Percentiles rank a stretch among this genome's conserved stretches.
These are phyloP conservation scores for Cyclopterus lumpus DNA, from an alignment of 2,797 vertebrate genomes.

Conservation along the genomic window DNA sequence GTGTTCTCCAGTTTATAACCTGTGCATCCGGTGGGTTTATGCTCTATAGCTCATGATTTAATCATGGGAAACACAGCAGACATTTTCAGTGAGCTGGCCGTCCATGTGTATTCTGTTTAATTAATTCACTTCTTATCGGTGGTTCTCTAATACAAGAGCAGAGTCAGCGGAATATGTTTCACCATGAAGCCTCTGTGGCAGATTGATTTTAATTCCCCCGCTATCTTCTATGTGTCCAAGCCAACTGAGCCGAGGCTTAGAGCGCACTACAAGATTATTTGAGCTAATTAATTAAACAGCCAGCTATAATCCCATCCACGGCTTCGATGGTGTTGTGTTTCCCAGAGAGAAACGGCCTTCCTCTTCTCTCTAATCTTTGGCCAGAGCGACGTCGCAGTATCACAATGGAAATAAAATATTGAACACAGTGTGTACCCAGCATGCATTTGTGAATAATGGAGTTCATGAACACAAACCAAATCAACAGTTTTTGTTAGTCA, in stretches of 20 bases:
- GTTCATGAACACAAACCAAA: not conserved
- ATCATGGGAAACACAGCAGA: slow-evolving; percentile 11
- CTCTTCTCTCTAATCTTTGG: slow-evolving; percentile 24
- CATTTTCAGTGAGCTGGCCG: slow-evolving; percentile 4
- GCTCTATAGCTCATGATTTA: slow-evolving; percentile 6
- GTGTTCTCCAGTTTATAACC: not conserved
- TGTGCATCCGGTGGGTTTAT: not conserved
- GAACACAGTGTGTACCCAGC: not conserved
- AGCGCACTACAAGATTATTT: slow-evolving; percentile 51
- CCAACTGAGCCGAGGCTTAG: slow-evolving; percentile 45
- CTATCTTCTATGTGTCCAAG: slow-evolving; percentile 42
- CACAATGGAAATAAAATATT: not conserved
- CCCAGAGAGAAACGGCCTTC: slow-evolving; percentile 12
- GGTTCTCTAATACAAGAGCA: slow-evolving; percentile 31
- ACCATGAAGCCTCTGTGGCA: slow-evolving; percentile 35
- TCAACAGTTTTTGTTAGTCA: not conserved
- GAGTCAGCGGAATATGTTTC: slow-evolving; percentile 45
- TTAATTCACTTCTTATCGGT: slow-evolving; percentile 24
- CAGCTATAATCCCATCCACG: slow-evolving; percentile 44
- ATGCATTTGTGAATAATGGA: slow-evolving; percentile 5
- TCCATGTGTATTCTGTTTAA: slow-evolving; percentile 25
- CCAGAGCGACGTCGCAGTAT: not conserved
- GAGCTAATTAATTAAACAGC: slow-evolving; percentile 58
- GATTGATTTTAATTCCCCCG: slow-evolving; percentile 51
- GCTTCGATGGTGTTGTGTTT: slow-evolving; percentile 18